A percentile compares a stretch with the other conserved stretches of the same genome.
Evolutionary conservation across 1,140 invertebrate species (phyloP).

Genomic region (Pentalonia nigronervosa): DNA sequence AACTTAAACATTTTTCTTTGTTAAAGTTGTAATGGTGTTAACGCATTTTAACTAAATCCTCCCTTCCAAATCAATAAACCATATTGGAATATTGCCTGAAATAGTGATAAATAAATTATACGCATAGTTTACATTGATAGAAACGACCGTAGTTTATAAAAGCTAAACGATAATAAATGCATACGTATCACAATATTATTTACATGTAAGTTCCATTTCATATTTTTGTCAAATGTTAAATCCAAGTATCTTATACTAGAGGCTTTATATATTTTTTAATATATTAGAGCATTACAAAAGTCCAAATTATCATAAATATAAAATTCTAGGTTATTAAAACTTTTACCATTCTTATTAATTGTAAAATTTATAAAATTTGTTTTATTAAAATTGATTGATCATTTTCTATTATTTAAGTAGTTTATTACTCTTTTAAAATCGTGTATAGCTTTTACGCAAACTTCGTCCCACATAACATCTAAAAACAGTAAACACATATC

Average conservation of each 20-base stretch:
- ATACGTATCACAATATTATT: not conserved
- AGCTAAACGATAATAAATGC: not conserved
- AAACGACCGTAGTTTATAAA: not conserved
- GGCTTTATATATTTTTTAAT: not conserved
- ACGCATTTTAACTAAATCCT: too few species aligned
- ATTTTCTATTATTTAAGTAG: too few species aligned
- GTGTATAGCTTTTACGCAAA: not conserved
- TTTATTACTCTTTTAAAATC: too few species aligned
- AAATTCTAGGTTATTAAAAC: not conserved
- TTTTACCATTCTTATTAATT: not conserved
- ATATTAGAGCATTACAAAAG: not conserved
- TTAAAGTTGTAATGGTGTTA: too few species aligned
- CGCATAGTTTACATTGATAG: not conserved
- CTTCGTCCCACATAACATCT: not conserved
- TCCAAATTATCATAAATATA: not conserved
- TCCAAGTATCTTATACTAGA: not conserved
- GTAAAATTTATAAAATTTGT: not conserved
- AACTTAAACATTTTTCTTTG: too few species aligned
- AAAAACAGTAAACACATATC: too few species aligned
- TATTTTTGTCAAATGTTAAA: too few species aligned
- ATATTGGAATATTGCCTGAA: not conserved
- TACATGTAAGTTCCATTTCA: not conserved
- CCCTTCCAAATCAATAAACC: not conserved
- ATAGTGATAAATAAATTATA: not conserved
- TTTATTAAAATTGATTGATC: too few species aligned